Conservation (phyloP, 1,140 invertebrate species). For the Eulimnadia texana region DNA sequence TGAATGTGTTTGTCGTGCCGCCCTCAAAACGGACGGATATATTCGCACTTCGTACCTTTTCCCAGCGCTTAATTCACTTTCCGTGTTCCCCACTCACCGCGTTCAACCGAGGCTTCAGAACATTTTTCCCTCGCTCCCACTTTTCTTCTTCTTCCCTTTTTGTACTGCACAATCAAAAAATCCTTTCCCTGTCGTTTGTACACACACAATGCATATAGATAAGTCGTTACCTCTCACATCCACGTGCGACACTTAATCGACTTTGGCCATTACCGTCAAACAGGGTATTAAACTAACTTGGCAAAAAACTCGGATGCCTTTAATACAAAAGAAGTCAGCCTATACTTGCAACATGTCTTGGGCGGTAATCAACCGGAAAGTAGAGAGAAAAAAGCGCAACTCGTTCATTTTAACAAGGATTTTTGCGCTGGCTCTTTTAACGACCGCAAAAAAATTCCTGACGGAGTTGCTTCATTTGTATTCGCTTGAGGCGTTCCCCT, state of each 20-base stretch:
- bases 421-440: background rate
- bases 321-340: background rate
- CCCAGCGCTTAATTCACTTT: slow-evolving; percentile 13
- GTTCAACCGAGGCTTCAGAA: background rate
- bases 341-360: background rate
- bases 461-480: background rate
- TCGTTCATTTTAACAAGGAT: background rate
- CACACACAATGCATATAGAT: background rate
- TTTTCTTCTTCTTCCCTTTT: background rate
- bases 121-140: background rate
- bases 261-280: no score
- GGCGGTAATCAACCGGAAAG: background rate
- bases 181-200: background rate
- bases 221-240: background rate
- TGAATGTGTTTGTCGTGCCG: slow-evolving; percentile 13
- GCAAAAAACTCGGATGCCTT: background rate
- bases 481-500: background rate
- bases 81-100: slow-evolving; percentile 3
- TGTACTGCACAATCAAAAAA: background rate
- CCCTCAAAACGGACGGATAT: slow-evolving; percentile 8
- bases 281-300: no score
- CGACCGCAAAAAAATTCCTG: background rate
- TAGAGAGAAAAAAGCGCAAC: background rate
- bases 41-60: slow-evolving; percentile 11
- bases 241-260: background rate